A percentile compares a stretch with the other conserved stretches of the same genome.
Conservation (phyloP, 2,113 vertebrate species). For the Cygnus buccinator region DNA sequence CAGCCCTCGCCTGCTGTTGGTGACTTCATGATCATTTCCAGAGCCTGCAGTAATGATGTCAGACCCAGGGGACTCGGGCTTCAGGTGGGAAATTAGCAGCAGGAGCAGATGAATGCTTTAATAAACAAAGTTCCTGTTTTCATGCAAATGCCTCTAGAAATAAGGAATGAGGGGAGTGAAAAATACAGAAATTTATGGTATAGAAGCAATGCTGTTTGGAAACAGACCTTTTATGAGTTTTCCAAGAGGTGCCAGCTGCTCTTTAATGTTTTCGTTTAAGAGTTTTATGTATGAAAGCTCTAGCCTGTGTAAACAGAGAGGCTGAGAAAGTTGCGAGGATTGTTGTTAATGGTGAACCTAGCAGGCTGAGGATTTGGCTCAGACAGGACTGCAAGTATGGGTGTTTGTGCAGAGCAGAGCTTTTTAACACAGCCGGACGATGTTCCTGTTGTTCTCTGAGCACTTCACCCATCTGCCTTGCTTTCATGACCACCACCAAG, state of each 20-base stretch:
- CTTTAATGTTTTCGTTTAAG: slow-evolving; percentile 71
- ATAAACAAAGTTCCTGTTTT: slow-evolving; percentile 60
- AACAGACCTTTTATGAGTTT: slow-evolving; percentile 73
- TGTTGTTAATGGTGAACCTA: slow-evolving; percentile 35
- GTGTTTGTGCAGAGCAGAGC: neutral
- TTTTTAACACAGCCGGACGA: neutral
- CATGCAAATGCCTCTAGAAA: slow-evolving; percentile 63
- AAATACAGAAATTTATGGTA: slow-evolving; percentile 60
- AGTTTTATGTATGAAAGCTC: slow-evolving; percentile 69
- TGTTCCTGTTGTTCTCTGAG: neutral
- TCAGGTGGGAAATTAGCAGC: slow-evolving; percentile 54
- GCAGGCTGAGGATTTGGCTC: neutral
- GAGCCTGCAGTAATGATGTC: slow-evolving; percentile 20
- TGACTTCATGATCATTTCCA: slow-evolving; percentile 63
- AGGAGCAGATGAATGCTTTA: slow-evolving; percentile 61
- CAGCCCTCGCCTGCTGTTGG: neutral
- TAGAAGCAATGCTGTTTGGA: slow-evolving; percentile 62
- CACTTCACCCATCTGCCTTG: fast-evolving
- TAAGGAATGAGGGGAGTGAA: slow-evolving; percentile 21
- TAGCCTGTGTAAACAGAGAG: slow-evolving; percentile 65
- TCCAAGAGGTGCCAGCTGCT: slow-evolving; percentile 75
- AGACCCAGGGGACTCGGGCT: neutral
- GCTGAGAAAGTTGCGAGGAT: slow-evolving; percentile 45
- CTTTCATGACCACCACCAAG: fast-evolving
- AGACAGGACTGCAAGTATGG: neutral